Evolutionary conservation across 1,140 invertebrate species (phyloP).

Genomic region (Brachionus asplanchnoidis): DNA sequence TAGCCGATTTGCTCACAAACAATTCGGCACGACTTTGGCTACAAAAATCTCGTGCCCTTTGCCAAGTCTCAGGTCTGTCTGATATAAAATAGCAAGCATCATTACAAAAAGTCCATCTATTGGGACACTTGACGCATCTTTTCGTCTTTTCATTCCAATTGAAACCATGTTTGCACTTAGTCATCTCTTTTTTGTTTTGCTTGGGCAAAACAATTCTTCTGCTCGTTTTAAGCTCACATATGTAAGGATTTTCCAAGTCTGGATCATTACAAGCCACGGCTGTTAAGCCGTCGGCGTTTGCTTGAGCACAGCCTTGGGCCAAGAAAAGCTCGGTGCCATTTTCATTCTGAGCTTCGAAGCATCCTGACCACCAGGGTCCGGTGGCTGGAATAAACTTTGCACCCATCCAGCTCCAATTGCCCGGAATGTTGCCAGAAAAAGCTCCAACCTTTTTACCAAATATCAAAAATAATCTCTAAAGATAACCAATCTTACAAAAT

Average conservation of each 20-base stretch:
- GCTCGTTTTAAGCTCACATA: background rate
- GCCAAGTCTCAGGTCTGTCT: background rate
- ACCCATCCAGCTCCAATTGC: slow-evolving; percentile 11
- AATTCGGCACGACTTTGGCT: background rate
- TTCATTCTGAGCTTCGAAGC: background rate
- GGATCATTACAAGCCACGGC: background rate
- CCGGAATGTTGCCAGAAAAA: background rate
- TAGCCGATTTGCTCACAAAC: background rate
- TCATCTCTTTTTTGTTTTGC: background rate
- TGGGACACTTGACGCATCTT: background rate
- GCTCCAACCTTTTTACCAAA: background rate
- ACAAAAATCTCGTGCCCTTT: background rate
- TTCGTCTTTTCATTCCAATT: background rate
- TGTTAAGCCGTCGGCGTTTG: background rate
- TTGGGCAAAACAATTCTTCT: background rate
- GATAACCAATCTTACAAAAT: background rate
- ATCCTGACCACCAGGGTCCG: background rate
- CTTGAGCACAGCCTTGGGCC: background rate
- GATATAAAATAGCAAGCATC: background rate
- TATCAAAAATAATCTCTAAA: background rate
- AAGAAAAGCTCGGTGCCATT: background rate
- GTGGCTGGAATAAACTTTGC: background rate
- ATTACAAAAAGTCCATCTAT: background rate
- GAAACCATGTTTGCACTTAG: background rate
- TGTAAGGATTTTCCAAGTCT: background rate